A percentile compares a stretch with the other conserved stretches of the same genome.
Conservation (phyloP, 2,113 vertebrate genomes). For the Marmota monax region DNA sequence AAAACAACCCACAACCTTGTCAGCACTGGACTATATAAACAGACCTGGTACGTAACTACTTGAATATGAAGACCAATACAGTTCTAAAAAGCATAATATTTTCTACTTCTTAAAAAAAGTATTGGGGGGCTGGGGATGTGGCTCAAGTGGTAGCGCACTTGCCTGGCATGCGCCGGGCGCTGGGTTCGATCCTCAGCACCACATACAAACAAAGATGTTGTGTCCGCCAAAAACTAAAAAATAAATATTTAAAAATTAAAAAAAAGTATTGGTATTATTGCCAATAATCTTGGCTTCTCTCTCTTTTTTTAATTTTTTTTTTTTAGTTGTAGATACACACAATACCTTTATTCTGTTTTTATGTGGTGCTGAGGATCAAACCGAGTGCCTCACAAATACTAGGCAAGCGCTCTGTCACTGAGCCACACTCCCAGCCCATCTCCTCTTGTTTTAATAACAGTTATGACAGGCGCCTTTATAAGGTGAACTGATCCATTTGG, state of each 20-base stretch:
- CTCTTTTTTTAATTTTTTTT: neutral
- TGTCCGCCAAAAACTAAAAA: too few relatives aligned
- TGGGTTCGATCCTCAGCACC: too few relatives aligned
- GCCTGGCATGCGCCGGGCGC: too few relatives aligned
- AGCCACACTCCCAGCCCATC: too few relatives aligned
- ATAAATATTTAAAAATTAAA: too few relatives aligned
- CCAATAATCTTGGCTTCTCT: conserved; percentile 47
- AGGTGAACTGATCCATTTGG: neutral
- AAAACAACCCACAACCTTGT: conserved; percentile 54
- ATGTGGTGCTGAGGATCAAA: too few relatives aligned
- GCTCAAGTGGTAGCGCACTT: too few relatives aligned
- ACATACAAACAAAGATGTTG: too few relatives aligned
- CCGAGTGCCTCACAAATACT: too few relatives aligned
- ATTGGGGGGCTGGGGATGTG: neutral
- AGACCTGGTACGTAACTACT: conserved; percentile 42
- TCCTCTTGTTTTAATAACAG: neutral
- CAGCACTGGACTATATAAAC: conserved; percentile 60
- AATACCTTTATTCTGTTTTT: too few relatives aligned
- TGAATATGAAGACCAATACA: conserved; percentile 36
- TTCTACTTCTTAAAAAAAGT: conserved; percentile 9
- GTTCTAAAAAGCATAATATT: conserved; percentile 63
- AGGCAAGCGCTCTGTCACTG: too few relatives aligned
- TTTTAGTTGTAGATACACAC: too few relatives aligned
- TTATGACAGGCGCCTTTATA: neutral
- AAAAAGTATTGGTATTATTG: neutral